These are phyloP conservation scores for Notothenia rossii DNA, from an alignment of 2,113 vertebrate species.

Conservation along the genomic window DNA sequence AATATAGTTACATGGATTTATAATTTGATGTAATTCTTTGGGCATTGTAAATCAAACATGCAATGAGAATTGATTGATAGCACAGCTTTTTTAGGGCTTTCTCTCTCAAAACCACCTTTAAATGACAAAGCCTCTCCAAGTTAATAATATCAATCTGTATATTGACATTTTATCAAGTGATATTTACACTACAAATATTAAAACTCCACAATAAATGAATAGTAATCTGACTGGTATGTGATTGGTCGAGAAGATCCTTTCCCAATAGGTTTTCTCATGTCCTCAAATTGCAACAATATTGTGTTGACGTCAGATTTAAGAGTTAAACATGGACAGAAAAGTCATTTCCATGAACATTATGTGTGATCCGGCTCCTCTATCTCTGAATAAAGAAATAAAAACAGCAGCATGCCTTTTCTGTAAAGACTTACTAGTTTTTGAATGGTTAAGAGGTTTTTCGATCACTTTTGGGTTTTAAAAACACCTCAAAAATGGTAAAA, in stretches of 20 bases:
- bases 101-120: neutral
- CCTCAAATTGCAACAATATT: constrained; percentile 27
- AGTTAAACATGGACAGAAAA: constrained; percentile 53
- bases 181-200: constrained; percentile 55
- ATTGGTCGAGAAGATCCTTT: constrained; percentile 73
- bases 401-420: constrained; percentile 67
- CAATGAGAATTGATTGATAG: constrained; percentile 43
- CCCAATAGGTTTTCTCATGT: constrained; percentile 41
- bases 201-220: constrained; percentile 38
- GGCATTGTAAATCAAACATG: constrained; percentile 52
- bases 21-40: constrained; percentile 20
- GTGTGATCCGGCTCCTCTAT: constrained; percentile 63
- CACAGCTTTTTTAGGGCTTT: constrained; percentile 1
- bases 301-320: constrained; percentile 37
- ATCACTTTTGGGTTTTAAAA: constrained; percentile 62
- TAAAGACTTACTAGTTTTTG: constrained; percentile 78
- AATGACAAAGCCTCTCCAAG: constrained; percentile 22
- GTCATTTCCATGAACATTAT: constrained; percentile 61
- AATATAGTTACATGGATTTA: constrained; percentile 33
- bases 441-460: constrained; percentile 77
- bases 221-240: constrained; percentile 40
- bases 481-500: constrained; percentile 61
- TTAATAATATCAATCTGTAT: constrained; percentile 5
- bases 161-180: neutral
- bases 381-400: constrained; percentile 46